Percentiles rank a stretch among this genome's conserved stretches.
phyloP scores from a whole-genome alignment of 2,888 invertebrate species.

The Griposia aprilina region DNA sequence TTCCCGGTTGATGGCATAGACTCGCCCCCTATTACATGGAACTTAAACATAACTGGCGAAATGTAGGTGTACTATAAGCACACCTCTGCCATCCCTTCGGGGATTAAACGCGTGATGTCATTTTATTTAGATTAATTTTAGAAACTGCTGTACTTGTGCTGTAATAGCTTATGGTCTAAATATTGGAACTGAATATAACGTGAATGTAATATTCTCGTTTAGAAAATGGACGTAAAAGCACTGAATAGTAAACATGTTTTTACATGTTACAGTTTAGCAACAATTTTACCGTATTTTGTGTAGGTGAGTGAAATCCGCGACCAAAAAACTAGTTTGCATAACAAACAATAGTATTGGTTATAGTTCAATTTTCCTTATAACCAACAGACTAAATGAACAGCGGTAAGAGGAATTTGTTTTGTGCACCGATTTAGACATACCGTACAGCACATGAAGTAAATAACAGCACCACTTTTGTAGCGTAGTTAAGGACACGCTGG shows the following conservation, averaged over 20 bases:
- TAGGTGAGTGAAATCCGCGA: slow-evolving; percentile 1
- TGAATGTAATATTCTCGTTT: not conserved
- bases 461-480: no score
- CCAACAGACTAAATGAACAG: slow-evolving; percentile 24
- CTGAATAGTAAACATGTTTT: no score
- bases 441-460: no score
- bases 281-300: slow-evolving; percentile 16
- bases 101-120: no score
- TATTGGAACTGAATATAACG: not conserved
- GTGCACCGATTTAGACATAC: slow-evolving; percentile 1
- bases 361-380: slow-evolving; percentile 44
- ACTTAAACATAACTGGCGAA: no score
- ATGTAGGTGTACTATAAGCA: no score
- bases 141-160: not conserved
- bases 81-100: no score
- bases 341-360: slow-evolving; percentile 36
- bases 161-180: not conserved
- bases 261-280: not conserved
- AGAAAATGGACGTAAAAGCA: no score
- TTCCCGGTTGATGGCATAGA: no score
- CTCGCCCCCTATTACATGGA: no score
- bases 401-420: slow-evolving; percentile 30
- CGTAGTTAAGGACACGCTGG: no score
- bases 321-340: slow-evolving; percentile 39
- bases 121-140: no score